Base-by-base conservation (phyloP, 2,113 vertebrate genomes). In the Apaloderma vittatum region DNA sequence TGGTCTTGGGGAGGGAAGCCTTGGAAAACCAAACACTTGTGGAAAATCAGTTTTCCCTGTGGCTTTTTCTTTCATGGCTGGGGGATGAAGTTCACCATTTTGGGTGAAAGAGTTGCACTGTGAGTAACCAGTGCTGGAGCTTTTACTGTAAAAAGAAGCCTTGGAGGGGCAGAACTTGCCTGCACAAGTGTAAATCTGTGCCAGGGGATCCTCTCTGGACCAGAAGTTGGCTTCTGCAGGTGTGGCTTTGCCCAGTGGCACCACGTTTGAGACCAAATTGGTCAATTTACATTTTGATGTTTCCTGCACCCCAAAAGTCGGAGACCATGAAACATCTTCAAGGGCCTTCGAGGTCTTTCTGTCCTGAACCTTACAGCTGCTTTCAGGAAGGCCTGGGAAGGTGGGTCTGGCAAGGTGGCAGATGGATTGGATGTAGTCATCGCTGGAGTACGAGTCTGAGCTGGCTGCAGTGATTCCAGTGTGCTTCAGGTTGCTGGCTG, bases 361-460 rank as follows among this genome's bases (percentile, higher is more conserved):
- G 22, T 94, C 91, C 78, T 93, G 95, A 52, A 11, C 57, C 21
- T 57, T 86, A 12, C 0, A 1, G 21, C 91, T 49, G 82, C 82
- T 81, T 63, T 98, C 97, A 59, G 95, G 85, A 37, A 73, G 72
- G 26, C 94, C 90, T 0, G 97, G 97, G 92, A 98, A 98, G 45
- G 98, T 98, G 75, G 99, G 99, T 62, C 97, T 98, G 75, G 99
- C 98, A 1, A 99, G 97, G 94, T 99, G 99, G 93, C 99, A 98
- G 96, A 99, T 99, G 91, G 99, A 99, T n/a, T 98, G 98, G 82
- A 99, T 96, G 97, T 99, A 99, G 77, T 98, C 98, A 1, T 99
- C 98, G 0, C 97, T 98, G 75, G 98, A 98, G 49, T 97, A 81
- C 0, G 45, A 65, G 48, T 97, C 77, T 34, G n/a, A 71, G 65